These are phyloP conservation scores for Andrena praecox DNA, from an alignment of 2,888 invertebrate genomes.

Conservation along the genomic window DNA sequence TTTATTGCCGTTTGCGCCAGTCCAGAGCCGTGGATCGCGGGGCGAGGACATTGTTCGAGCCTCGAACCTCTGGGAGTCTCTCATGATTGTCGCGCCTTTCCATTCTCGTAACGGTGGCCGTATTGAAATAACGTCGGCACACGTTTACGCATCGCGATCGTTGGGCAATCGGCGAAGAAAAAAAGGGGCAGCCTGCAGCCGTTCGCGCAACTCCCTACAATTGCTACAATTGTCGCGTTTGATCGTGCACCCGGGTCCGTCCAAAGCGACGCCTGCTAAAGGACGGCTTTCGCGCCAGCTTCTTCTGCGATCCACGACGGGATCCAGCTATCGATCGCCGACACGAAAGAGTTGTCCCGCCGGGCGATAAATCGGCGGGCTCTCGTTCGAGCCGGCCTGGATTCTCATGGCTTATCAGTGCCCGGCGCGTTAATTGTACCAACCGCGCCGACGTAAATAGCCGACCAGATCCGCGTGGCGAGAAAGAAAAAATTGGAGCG, in stretches of 20 bases:
- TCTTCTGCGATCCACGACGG: background rate
- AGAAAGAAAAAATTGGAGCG: slow-evolving; percentile 1
- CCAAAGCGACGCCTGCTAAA: background rate
- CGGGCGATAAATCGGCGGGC: background rate
- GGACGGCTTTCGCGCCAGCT: too few species aligned
- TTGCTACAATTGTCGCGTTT: slow-evolving; percentile 40
- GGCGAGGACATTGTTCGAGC: slow-evolving; percentile 79
- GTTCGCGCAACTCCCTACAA: slow-evolving; percentile 50
- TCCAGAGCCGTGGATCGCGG: slow-evolving; percentile 64
- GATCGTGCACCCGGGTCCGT: slow-evolving; percentile 11
- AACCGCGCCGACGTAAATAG: slow-evolving; percentile 8
- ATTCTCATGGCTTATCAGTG: slow-evolving; percentile 14
- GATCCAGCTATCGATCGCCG: background rate
- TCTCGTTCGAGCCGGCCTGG: slow-evolving; percentile 8
- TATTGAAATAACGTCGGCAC: slow-evolving; percentile 81
- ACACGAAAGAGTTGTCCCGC: background rate
- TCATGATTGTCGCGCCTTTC: slow-evolving; percentile 83
- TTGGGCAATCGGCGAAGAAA: slow-evolving; percentile 76
- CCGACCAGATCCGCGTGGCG: background rate
- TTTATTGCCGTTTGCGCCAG: slow-evolving; percentile 78
- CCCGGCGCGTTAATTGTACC: slow-evolving; percentile 30
- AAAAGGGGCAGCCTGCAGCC: slow-evolving; percentile 54
- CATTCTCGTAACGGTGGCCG: slow-evolving; percentile 80
- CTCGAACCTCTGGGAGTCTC: slow-evolving; percentile 82
- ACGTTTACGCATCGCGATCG: slow-evolving; percentile 75